Evolutionary conservation across 2,113 vertebrate species (phyloP), one percentile per base, ranked within the genome.

Genomic region (Sylvia atricapilla): DNA sequence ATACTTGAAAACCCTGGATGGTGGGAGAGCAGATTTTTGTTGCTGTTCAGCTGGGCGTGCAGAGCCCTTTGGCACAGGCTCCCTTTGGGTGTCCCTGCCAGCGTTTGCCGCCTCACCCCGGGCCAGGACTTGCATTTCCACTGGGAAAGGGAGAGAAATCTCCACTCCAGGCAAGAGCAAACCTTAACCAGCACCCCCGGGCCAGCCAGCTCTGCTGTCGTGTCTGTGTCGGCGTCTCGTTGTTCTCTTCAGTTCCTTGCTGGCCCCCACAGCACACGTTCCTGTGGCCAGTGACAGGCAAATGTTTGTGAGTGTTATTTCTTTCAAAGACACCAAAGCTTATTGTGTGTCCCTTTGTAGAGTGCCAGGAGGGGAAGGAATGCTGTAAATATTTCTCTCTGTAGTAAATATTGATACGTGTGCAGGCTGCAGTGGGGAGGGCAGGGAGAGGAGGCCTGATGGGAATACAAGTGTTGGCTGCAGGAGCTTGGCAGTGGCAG

Each of bases 261-360:
- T 91, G 80, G 83, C 72, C 93, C 92, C 72, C 27, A 20, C 1
- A 10, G 46, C 86, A 20, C 46, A 7, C n/a, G 58, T 84, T 60
- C 93, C 59, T 31, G 35, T 63, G 92, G 92, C 94, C 95, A 72
- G 91, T 11, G 75, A 28, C 81, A 84, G 84, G 88, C 92, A 90
- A 70, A 35, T 83, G 87, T 91, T 93, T 92, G 92, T 93, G 88
- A 94, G 94, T 97, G 74, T 94, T 94, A 20, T 72, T 97, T 77
- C 89, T 96, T 95, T 94, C 84, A 69, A 92, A 89, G 94, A 97
- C 96, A 97, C 96, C 97, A 97, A 97, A 98, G 96, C 79, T 84
- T 96, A 70, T 69, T 69, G 88, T 94, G 90, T 60, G 62, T 93
- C 95, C 88, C 39, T 92, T 95, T 91, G 91, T 89, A 82, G 92